Evolutionary conservation across 2,797 vertebrate genomes (phyloP), one percentile per base, ranked within the genome.

Genomic region (Fratercula arctica): DNA sequence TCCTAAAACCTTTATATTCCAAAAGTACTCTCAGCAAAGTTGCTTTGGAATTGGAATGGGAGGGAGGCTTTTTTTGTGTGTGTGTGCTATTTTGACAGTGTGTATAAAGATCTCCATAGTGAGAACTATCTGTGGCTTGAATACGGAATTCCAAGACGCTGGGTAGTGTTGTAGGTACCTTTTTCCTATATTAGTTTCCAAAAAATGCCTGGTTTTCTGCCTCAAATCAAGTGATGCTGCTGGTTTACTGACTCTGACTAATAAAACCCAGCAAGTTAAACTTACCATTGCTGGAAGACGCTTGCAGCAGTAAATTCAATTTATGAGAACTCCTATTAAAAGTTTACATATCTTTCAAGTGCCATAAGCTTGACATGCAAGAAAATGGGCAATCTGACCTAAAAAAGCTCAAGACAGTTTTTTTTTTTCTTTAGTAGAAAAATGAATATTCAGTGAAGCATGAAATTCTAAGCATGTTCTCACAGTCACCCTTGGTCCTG

Each of bases 21-120:
- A 94, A 75, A 78, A 86, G 91, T 66, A 81, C 89, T 75, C 95
- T 96, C 81, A 85, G 90, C 85, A 93, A 96, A 96, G 87, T 37
- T 90, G 93, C 87, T 78, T 90, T 93, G 87, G 81, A 83, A 91
- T 77, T 16, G 16, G 72, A 78, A 76, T 33, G 85, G 69, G 87
- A 95, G 16, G 85, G 89, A 90, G 70, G 61, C 5, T 72, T 83
- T 85, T 41, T 45, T 25, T 90, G n/a, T 96, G 93, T 97, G 95
- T 84, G 54, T 97, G 89, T 81, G 94, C 88, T 97, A 96, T 93
- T 97, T 97, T 95, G 97, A 87, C 95, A 85, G 56, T 97, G 96
- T 98, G 96, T 97, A 90, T 85, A 19, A 83, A 96, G 93, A 97
- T 97, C 94, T 80, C 97, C 95, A 98, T 97, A 96, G 97, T 46